Conservation (phyloP, 92 coral and sea anemone genomes). For the Chrysogorgia sp. region DNA sequence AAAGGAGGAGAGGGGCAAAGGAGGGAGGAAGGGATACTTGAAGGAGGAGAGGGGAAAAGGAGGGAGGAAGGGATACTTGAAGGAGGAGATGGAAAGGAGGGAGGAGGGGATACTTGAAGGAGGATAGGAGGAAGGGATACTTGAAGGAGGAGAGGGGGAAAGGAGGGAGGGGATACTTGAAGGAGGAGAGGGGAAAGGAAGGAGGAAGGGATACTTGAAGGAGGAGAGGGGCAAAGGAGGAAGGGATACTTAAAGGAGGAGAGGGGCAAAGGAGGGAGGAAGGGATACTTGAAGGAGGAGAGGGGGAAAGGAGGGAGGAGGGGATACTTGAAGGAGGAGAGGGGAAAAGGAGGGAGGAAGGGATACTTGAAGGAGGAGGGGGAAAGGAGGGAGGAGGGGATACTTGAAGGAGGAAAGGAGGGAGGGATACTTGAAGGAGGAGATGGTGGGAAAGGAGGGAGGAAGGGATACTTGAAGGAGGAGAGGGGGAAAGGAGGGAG, state of each 20-base stretch:
- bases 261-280: background rate
- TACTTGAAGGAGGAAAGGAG: slow-evolving; percentile 13
- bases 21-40: too few species aligned
- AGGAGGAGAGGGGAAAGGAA: slow-evolving; percentile 4
- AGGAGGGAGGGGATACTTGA: slow-evolving; percentile 4
- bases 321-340: slow-evolving; percentile 10
- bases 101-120: too few species aligned
- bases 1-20: too few species aligned
- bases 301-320: slow-evolving; percentile 1
- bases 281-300: background rate
- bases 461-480: too few species aligned
- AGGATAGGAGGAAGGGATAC: too few species aligned
- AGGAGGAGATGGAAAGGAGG: too few species aligned
- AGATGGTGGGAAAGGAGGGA: too few species aligned
- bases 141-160: too few species aligned
- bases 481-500: too few species aligned
- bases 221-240: background rate
- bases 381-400: background rate
- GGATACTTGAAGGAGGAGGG: background rate
- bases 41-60: too few species aligned
- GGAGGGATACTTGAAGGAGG: too few species aligned
- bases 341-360: background rate
- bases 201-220: background rate
- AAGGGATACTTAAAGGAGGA: background rate
- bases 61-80: too few species aligned